These are phyloP conservation scores for Regulus satrapa DNA, from an alignment of 2,113 vertebrate species.

Conservation along the genomic window DNA sequence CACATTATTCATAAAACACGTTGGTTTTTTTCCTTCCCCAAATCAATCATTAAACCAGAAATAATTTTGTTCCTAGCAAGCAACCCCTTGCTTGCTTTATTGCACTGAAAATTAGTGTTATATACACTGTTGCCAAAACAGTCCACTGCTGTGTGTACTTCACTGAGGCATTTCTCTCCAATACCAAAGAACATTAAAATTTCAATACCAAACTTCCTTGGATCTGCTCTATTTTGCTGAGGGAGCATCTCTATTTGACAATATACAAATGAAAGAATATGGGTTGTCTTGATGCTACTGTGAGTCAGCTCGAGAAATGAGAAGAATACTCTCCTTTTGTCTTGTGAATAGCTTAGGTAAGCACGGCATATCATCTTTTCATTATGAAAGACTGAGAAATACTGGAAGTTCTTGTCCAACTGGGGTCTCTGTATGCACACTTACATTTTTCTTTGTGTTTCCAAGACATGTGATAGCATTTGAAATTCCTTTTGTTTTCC, in stretches of 20 bases:
- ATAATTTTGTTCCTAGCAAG: constrained; percentile 24
- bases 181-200: constrained; percentile 54
- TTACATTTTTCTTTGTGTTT: neutral
- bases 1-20: constrained; percentile 43
- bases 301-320: constrained; percentile 2
- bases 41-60: constrained; percentile 56
- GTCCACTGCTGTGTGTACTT: neutral
- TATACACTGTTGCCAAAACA: neutral
- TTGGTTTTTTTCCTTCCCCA: neutral
- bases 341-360: neutral
- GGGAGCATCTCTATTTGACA: constrained; percentile 1
- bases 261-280: constrained; percentile 26
- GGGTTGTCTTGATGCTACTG: constrained; percentile 23
- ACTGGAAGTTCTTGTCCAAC: neutral
- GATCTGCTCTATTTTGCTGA: constrained; percentile 16
- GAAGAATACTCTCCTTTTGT: constrained; percentile 35
- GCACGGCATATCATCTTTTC: neutral
- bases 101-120: constrained; percentile 14
- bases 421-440: neutral
- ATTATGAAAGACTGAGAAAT: neutral
- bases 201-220: constrained; percentile 56
- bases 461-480: neutral
- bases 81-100: neutral
- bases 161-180: neutral
- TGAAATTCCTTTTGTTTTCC: constrained; percentile 41